A percentile compares a stretch with the other conserved stretches of the same genome.
Conservation (phyloP, 2,888 invertebrate genomes). For the Heliconius sara region DNA sequence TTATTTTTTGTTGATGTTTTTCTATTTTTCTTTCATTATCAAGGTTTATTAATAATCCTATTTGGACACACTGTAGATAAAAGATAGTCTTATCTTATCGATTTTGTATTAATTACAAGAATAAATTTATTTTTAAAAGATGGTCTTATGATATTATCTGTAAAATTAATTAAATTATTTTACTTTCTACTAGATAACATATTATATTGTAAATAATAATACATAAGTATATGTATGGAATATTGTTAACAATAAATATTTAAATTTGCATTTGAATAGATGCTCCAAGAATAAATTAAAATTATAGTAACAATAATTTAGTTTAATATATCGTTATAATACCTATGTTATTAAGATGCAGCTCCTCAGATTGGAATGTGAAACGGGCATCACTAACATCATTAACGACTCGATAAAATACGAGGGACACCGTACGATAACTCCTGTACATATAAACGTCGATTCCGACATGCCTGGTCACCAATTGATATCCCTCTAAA, state of each 20-base stretch:
- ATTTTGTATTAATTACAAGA: background rate
- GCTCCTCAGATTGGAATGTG: slow-evolving; percentile 79
- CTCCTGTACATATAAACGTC: slow-evolving; percentile 78
- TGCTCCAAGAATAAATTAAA: background rate
- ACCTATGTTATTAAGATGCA: slow-evolving; percentile 79
- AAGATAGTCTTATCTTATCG: slow-evolving; percentile 1
- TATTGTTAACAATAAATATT: background rate
- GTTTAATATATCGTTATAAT: background rate
- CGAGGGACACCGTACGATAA: slow-evolving; percentile 77
- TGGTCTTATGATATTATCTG: background rate
- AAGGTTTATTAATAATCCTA: background rate
- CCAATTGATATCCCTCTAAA: slow-evolving; percentile 72
- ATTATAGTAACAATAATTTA: background rate
- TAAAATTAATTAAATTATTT: background rate
- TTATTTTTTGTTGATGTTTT: background rate
- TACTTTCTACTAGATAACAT: background rate
- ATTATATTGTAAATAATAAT: too few relatives aligned
- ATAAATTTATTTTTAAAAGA: background rate
- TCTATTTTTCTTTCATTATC: background rate
- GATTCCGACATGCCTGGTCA: slow-evolving; percentile 75
- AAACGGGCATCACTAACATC: slow-evolving; percentile 76
- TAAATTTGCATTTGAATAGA: background rate
- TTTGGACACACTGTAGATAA: background rate
- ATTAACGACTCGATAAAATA: slow-evolving; percentile 72
- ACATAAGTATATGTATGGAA: background rate